A percentile compares a stretch with the other conserved stretches of the same genome.
Conservation (phyloP, 2,797 vertebrate species). For the Brachymystax lenok region DNA sequence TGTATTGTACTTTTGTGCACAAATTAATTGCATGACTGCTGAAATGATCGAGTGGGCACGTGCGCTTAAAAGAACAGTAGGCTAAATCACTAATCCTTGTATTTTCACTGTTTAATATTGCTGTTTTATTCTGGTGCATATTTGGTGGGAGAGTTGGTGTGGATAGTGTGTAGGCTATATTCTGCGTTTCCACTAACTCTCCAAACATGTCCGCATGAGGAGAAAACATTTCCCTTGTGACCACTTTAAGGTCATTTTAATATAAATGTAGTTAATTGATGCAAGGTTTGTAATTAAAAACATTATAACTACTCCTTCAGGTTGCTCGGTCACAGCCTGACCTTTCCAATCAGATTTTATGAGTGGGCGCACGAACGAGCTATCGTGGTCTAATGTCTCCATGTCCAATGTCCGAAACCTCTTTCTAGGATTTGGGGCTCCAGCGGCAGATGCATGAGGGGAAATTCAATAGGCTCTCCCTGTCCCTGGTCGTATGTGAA, state of each 20-base stretch:
- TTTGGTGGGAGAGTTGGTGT: background rate
- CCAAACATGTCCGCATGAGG: background rate
- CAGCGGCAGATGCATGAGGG: slow-evolving; percentile 21
- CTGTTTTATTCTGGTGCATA: background rate
- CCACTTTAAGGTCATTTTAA: background rate
- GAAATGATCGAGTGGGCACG: background rate
- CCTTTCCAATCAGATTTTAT: background rate
- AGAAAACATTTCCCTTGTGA: background rate
- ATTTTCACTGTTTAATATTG: background rate
- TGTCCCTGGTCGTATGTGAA: slow-evolving; percentile 20
- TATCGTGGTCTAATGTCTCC: background rate
- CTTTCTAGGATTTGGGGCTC: slow-evolving; percentile 2
- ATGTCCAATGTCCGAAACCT: slow-evolving; percentile 15
- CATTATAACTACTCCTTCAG: background rate
- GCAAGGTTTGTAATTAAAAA: background rate
- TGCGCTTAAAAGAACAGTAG: background rate
- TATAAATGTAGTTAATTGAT: background rate
- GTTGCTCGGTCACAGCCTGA: background rate
- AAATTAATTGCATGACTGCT: background rate
- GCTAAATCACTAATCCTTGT: background rate
- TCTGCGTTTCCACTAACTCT: background rate
- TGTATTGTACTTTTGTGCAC: background rate
- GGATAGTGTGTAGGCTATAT: background rate
- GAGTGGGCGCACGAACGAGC: slow-evolving; percentile 16
- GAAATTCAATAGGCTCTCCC: slow-evolving; percentile 64